Percentiles rank a stretch among this genome's conserved stretches.
Conservation (phyloP, 2,113 vertebrate genomes). For the Onychostoma macrolepis region DNA sequence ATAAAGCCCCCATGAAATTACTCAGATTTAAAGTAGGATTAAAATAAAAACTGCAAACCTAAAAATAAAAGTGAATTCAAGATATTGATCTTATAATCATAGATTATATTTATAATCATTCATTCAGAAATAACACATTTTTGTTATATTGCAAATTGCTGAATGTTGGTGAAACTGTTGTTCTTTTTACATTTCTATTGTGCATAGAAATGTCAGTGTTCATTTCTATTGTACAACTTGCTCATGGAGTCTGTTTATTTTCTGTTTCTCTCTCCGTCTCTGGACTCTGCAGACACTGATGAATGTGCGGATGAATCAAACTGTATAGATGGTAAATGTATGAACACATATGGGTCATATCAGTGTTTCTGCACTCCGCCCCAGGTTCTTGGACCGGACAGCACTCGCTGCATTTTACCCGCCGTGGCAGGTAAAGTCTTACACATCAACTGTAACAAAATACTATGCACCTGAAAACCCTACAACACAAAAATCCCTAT, state of each 20-base stretch:
- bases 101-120: too few species aligned
- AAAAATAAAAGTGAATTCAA: not conserved
- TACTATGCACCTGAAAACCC: not conserved
- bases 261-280: constrained; percentile 18
- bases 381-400: constrained; percentile 81
- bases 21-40: not conserved
- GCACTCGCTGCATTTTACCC: constrained; percentile 78
- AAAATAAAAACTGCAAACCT: not conserved
- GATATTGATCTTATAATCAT: not conserved
- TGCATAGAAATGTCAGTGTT: too few species aligned
- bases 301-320: constrained; percentile 89
- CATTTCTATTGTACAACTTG: not conserved
- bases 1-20: not conserved
- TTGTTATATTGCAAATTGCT: not conserved
- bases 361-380: constrained; percentile 91
- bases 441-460: not conserved
- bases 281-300: constrained; percentile 81
- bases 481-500: not conserved
- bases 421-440: constrained; percentile 79
- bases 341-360: constrained; percentile 92
- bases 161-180: not conserved
- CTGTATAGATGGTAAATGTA: constrained; percentile 87
- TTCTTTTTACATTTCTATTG: not conserved
- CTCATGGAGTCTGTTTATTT: not conserved
- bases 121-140: not conserved